A percentile compares a stretch with the other conserved stretches of the same genome.
These are phyloP conservation scores for Myotis davidii DNA, from an alignment of 2,113 vertebrate species.

Conservation along the genomic window DNA sequence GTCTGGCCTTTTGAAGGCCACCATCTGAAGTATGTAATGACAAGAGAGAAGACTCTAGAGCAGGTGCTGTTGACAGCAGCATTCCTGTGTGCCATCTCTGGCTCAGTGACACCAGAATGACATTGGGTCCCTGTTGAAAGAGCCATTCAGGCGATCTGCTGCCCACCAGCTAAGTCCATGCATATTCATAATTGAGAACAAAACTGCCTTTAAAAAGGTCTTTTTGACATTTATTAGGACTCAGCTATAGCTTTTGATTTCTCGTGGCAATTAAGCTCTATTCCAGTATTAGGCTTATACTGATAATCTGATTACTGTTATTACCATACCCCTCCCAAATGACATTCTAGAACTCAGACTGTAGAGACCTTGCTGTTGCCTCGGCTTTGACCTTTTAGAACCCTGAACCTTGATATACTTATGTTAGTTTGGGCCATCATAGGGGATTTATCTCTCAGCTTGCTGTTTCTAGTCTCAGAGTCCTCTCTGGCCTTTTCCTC, in stretches of 20 bases:
- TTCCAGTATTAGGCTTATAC: not conserved
- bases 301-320: not conserved
- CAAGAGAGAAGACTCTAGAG: slow-evolving; percentile 64
- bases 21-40: slow-evolving; percentile 68
- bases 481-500: not conserved
- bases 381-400: not conserved
- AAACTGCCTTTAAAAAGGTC: slow-evolving; percentile 70
- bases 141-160: slow-evolving; percentile 66
- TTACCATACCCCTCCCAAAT: not conserved
- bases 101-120: slow-evolving; percentile 64
- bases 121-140: slow-evolving; percentile 67
- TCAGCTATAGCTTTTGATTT: slow-evolving; percentile 64
- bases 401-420: not conserved
- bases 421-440: not conserved
- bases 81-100: slow-evolving; percentile 61
- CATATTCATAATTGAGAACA: slow-evolving; percentile 78
- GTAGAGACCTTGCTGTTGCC: not conserved
- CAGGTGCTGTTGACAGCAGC: slow-evolving; percentile 73
- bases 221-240: slow-evolving; percentile 64
- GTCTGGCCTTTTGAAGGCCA: slow-evolving; percentile 69
- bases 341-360: not conserved
- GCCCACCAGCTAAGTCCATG: slow-evolving; percentile 66
- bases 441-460: not conserved
- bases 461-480: not conserved
- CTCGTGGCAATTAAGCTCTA: slow-evolving; percentile 10